A percentile compares a stretch with the other conserved stretches of the same genome.
Conservation (phyloP, 53 echinoderm and acorn worm species). For the Crossaster papposus region DNA sequence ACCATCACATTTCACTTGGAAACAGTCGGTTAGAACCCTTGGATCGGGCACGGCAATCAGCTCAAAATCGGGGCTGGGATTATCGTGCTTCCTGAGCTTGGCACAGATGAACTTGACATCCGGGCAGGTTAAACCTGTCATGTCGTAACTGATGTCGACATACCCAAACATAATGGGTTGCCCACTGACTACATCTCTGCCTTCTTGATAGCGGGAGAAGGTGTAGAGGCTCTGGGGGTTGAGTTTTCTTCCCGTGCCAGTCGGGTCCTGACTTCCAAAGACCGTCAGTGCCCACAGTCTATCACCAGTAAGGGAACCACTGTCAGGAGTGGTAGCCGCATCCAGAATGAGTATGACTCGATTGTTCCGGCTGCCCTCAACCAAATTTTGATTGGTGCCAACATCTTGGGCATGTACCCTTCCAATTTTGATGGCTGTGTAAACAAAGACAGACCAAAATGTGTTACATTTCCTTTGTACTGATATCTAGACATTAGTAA, state of each 20-base stretch:
- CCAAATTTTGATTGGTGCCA: slow-evolving; percentile 28
- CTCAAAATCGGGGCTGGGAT: slow-evolving; percentile 80
- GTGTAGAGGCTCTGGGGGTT: slow-evolving; percentile 48
- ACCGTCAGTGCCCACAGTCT: slow-evolving; percentile 68
- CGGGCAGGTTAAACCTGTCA: slow-evolving; percentile 74
- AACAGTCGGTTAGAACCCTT: slow-evolving; percentile 81
- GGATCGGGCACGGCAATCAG: slow-evolving; percentile 75
- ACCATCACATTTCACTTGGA: slow-evolving; percentile 83
- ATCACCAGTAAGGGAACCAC: slow-evolving; percentile 72
- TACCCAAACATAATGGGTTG: slow-evolving; percentile 70
- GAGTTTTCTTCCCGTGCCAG: slow-evolving; percentile 45
- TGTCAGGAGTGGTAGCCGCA: slow-evolving; percentile 73
- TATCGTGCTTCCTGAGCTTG: slow-evolving; percentile 59
- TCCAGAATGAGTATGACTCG: slow-evolving; percentile 71
- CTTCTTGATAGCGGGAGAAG: slow-evolving; percentile 64
- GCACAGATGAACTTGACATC: slow-evolving; percentile 83
- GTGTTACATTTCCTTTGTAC: no score
- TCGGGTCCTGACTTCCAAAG: slow-evolving; percentile 67
- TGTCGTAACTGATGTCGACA: slow-evolving; percentile 82
- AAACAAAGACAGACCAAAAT: background rate
- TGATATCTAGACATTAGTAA: no score
- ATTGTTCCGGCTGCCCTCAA: slow-evolving; percentile 71
- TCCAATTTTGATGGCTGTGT: slow-evolving; percentile 42
- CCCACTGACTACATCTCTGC: slow-evolving; percentile 35
- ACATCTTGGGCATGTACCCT: background rate